Evolutionary conservation across 2,888 invertebrate genomes (phyloP), one percentile per base, ranked within the genome.

Genomic region (Xanthia icteritia): DNA sequence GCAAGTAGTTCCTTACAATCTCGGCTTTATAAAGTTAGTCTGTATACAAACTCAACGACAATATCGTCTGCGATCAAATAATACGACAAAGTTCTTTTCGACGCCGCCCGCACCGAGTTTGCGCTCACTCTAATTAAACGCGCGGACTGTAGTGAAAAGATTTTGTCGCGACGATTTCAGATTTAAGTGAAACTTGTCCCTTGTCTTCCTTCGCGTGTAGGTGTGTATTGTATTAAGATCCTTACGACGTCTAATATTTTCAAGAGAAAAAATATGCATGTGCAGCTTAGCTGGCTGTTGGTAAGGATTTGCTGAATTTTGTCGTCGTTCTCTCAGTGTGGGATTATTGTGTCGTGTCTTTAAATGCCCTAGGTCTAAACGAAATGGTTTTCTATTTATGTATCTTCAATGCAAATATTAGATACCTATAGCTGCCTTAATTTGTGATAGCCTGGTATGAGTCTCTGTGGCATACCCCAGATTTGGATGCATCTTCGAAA

Each of bases 131-230:
- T 84, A 81, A 83, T 84, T 77, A 74, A 84, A 76, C 60, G 86
- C 56, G 76, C 73, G 83, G 69, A 73, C 79, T 88, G 56, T 90
- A 83, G 77, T 39, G 78, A 88, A 90, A 90, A 91, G 91, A 91
- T 92, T 93, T 93, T 91, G 92, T 93, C 91, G 88, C 91, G 87
- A 87, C 90, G 90, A 91, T 93, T 94, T 93, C 89, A 92, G 93
- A 93, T 94, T 93, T 93, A 93, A 93, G 93, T 92, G 92, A 92
- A 92, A 91, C 92, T 92, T 94, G 95, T 94, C 86, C 90, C 93
- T 91, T 94, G 94, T 95, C 93, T 88, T 84, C 85, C 86, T 74
- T 84, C 67, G 79, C 84, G 89, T 91, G 93, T 93, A 90, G 92
- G 93, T 88, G 92, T 91, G 88, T 91, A 91, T 92, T 91, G 92